Percentiles rank a stretch among this genome's conserved stretches.
phyloP scores from a whole-genome alignment of 2,113 vertebrate genomes.

The Tauraco erythrolophus region DNA sequence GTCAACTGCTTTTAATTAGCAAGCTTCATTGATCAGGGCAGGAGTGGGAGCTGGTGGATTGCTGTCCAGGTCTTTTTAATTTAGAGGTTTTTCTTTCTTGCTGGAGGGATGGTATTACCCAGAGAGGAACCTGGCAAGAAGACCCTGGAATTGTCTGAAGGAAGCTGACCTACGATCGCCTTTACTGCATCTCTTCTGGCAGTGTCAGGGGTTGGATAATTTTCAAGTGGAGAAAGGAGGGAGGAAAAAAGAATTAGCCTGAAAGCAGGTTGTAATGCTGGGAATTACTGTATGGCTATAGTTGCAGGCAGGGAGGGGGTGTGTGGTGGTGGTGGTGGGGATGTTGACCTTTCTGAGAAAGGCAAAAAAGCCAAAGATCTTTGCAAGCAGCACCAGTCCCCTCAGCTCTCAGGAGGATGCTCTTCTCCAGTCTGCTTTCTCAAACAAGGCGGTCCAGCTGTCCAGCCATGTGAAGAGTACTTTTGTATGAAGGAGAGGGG shows the following conservation, averaged over 20 bases:
- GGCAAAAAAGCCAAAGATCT: neutral
- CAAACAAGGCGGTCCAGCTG: neutral
- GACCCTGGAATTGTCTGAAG: slow-evolving; percentile 18
- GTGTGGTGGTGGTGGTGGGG: neutral
- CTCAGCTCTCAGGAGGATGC: neutral
- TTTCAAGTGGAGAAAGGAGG: neutral
- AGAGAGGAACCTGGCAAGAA: slow-evolving; percentile 24
- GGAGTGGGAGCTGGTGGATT: slow-evolving; percentile 52
- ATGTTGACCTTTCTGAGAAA: neutral
- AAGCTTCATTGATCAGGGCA: slow-evolving; percentile 58
- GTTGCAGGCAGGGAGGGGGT: neutral
- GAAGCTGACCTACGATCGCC: neutral
- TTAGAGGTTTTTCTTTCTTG: slow-evolving; percentile 28
- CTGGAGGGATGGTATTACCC: neutral
- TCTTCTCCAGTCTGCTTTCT: neutral
- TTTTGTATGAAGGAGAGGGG: neutral
- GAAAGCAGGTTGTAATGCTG: neutral
- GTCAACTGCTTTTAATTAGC: slow-evolving; percentile 72
- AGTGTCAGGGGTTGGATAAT: neutral
- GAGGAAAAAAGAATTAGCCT: neutral
- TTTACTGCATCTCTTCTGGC: slow-evolving; percentile 13
- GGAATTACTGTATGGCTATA: neutral
- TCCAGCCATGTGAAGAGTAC: neutral
- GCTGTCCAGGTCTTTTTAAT: slow-evolving; percentile 51
- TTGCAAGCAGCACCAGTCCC: neutral